Evolutionary conservation across 2,113 vertebrate genomes (phyloP).

Genomic region (Sceloporus undulatus): DNA sequence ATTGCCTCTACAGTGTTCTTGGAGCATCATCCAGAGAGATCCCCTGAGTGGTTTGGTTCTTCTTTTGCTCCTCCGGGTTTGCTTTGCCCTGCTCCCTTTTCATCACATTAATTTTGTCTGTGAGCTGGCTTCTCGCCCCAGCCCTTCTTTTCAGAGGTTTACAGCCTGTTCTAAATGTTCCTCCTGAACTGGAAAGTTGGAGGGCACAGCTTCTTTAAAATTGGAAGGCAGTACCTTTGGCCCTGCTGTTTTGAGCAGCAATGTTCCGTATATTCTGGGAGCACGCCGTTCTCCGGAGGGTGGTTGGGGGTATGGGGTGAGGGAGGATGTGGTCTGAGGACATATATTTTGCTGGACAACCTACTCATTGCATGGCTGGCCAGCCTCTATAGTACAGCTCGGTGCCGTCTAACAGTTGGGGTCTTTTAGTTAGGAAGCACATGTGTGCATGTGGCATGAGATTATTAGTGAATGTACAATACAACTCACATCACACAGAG

Average conservation of each 20-base stretch:
- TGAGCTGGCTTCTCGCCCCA: constrained; percentile 52
- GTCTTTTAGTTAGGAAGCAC: neutral
- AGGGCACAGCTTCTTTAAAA: constrained; percentile 34
- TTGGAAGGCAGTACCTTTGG: constrained; percentile 15
- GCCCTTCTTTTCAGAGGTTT: constrained; percentile 41
- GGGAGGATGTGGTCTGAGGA: neutral
- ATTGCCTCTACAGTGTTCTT: constrained; percentile 38
- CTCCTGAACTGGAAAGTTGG: constrained; percentile 35
- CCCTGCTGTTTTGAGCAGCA: constrained; percentile 11
- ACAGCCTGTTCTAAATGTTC: constrained; percentile 44
- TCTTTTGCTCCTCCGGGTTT: neutral
- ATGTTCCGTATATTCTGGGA: neutral
- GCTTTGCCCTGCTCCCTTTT: constrained; percentile 20
- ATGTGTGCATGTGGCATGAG: neutral
- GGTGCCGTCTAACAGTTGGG: neutral
- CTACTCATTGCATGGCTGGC: neutral
- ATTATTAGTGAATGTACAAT: neutral
- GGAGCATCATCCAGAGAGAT: constrained; percentile 17
- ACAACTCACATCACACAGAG: neutral
- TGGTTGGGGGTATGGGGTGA: neutral
- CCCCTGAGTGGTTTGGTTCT: neutral
- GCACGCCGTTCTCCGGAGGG: neutral
- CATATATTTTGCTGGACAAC: neutral
- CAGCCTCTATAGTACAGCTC: neutral
- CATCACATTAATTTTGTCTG: constrained; percentile 40